phyloP scores from a whole-genome alignment of 53 echinoderm and acorn worm species.

The Astropecten irregularis region DNA sequence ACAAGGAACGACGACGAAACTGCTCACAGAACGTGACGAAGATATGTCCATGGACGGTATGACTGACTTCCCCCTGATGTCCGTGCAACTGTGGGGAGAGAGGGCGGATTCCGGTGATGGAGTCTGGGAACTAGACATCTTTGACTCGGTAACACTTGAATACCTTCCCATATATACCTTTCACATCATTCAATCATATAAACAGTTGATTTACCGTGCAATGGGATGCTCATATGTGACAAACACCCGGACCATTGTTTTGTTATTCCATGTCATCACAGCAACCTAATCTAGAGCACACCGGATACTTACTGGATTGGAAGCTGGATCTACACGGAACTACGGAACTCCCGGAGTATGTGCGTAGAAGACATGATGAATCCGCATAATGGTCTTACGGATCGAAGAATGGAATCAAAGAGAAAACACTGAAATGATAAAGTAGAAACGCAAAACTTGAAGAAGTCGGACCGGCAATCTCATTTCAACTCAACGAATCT shows the following conservation, averaged over 20 bases:
- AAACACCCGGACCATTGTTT: neutral
- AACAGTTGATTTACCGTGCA: neutral
- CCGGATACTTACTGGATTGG: slow-evolving; percentile 36
- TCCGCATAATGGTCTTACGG: too few species aligned
- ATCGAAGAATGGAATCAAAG: too few species aligned
- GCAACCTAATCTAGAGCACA: neutral
- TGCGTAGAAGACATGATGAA: too few species aligned
- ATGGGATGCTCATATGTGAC: neutral
- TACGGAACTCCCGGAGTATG: slow-evolving; percentile 22
- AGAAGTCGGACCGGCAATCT: too few species aligned
- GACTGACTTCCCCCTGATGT: slow-evolving; percentile 51
- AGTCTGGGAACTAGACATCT: slow-evolving; percentile 50
- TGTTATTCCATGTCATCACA: too few species aligned
- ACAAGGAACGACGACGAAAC: slow-evolving; percentile 41
- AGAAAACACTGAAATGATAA: too few species aligned
- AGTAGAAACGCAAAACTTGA: too few species aligned
- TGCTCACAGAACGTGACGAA: neutral
- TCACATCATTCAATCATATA: neutral
- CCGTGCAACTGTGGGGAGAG: slow-evolving; percentile 69
- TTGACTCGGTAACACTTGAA: slow-evolving; percentile 49
- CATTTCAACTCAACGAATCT: too few species aligned
- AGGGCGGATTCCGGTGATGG: neutral
- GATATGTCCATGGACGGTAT: slow-evolving; percentile 27
- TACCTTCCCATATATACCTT: neutral
- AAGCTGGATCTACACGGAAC: slow-evolving; percentile 58